Conservation (phyloP, 92 coral and sea anemone genomes). For the Porites lobata region DNA sequence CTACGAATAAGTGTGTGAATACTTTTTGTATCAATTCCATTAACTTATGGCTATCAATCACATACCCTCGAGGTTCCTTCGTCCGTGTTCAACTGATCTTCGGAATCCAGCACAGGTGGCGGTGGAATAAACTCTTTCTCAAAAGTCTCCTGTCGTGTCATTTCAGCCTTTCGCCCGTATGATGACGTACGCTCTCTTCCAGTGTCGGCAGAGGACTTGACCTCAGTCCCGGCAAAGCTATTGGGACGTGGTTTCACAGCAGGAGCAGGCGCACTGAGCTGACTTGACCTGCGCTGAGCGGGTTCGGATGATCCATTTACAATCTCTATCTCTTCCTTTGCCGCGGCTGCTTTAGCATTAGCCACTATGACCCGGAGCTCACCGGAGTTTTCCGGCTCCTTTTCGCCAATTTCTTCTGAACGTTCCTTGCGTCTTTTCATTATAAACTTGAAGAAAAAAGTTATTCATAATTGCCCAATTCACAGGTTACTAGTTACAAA, state of each 20-base stretch:
- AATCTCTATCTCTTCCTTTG: slow-evolving; percentile 55
- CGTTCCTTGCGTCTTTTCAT: slow-evolving; percentile 89
- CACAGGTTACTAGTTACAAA: background rate
- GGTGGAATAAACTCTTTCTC: slow-evolving; percentile 79
- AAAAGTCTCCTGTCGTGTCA: slow-evolving; percentile 23
- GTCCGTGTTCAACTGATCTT: slow-evolving; percentile 30
- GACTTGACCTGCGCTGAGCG: slow-evolving; percentile 42
- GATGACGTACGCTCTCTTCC: slow-evolving; percentile 35
- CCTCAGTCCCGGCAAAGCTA: slow-evolving; percentile 67
- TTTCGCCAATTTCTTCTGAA: slow-evolving; percentile 52
- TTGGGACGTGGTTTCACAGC: slow-evolving; percentile 73
- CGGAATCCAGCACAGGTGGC: slow-evolving; percentile 72
- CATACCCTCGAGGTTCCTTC: slow-evolving; percentile 17
- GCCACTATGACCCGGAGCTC: slow-evolving; percentile 79
- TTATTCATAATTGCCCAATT: background rate
- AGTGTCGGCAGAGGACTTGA: slow-evolving; percentile 36
- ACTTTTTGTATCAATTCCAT: background rate
- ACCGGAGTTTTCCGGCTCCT: slow-evolving; percentile 60
- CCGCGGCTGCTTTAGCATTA: slow-evolving; percentile 71
- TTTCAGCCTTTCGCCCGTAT: background rate
- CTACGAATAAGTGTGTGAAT: background rate
- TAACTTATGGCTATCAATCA: background rate
- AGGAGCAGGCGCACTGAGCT: slow-evolving; percentile 68
- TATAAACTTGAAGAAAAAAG: slow-evolving; percentile 60
- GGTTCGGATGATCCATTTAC: slow-evolving; percentile 30